Percentiles rank a stretch among this genome's conserved stretches.
These are phyloP conservation scores for Dinocampus coccinellae DNA, from an alignment of 2,888 invertebrate genomes.

Conservation along the genomic window DNA sequence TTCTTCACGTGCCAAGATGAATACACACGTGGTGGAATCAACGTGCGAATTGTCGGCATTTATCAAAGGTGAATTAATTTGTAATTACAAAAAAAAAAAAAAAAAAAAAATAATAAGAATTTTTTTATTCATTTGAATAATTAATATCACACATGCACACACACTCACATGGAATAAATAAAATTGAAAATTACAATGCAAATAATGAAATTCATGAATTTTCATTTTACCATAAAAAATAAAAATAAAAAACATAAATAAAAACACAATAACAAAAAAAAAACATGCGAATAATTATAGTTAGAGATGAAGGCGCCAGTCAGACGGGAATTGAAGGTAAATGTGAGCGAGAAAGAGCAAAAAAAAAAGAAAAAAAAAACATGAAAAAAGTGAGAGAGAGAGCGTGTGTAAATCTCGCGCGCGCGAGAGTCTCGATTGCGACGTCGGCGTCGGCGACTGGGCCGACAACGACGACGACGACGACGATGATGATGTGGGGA, in stretches of 20 bases:
- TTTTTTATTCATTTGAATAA: no score
- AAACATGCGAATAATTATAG: conserved; percentile 62
- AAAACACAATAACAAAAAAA: no score
- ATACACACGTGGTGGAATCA: conserved; percentile 60
- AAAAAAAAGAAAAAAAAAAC: no score
- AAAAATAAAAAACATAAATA: no score
- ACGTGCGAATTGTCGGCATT: conserved; percentile 59
- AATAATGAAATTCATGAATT: no score
- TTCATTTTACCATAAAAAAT: no score
- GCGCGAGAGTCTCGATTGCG: neutral
- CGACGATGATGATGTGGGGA: conserved; percentile 44
- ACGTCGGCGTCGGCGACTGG: no score
- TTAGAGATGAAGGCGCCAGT: conserved; percentile 59
- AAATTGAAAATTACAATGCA: no score
- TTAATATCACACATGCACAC: no score
- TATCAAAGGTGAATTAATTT: conserved; percentile 57
- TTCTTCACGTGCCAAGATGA: no score
- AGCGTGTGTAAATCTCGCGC: neutral
- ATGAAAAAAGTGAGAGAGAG: conserved; percentile 23
- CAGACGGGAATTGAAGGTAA: conserved; percentile 39
- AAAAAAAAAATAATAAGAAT: conserved; percentile 13
- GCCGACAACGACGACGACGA: conserved; percentile 45
- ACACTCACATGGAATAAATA: no score
- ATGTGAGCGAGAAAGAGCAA: no score
- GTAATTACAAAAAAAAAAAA: neutral